A percentile compares a stretch with the other conserved stretches of the same genome.
phyloP scores from a whole-genome alignment of 2,797 vertebrate genomes.

The Ceryle rudis region DNA sequence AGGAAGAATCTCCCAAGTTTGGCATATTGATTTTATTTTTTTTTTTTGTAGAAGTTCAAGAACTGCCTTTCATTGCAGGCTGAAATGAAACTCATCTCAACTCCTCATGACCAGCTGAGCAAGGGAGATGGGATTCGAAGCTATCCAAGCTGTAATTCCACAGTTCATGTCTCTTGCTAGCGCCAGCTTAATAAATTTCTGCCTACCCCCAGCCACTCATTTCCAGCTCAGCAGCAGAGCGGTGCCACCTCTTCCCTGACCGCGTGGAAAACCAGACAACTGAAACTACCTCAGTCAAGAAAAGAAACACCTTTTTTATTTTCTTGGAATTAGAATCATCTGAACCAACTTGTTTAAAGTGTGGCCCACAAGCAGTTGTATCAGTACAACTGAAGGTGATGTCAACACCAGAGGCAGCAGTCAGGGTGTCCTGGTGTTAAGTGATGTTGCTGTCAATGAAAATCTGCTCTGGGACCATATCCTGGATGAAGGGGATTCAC shows the following conservation, averaged over 20 bases:
- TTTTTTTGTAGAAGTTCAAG: background rate
- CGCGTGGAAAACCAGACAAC: background rate
- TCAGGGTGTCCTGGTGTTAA: background rate
- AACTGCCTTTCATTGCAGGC: conserved; percentile 15
- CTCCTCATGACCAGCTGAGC: conserved; percentile 47
- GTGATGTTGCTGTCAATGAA: background rate
- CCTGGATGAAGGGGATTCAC: background rate
- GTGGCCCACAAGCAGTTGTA: fast-evolving
- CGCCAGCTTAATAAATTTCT: conserved; percentile 17
- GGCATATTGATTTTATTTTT: conserved; percentile 10
- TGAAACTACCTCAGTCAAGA: background rate
- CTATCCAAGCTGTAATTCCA: conserved; percentile 46
- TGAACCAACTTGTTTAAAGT: background rate
- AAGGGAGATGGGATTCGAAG: conserved; percentile 49
- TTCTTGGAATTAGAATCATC: background rate
- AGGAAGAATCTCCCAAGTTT: background rate
- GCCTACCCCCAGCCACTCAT: conserved; percentile 11
- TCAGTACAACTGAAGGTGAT: background rate
- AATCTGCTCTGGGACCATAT: background rate
- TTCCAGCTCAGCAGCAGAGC: conserved; percentile 50
- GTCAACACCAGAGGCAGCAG: background rate
- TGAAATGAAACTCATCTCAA: conserved; percentile 34
- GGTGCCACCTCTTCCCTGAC: background rate
- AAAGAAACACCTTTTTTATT: background rate
- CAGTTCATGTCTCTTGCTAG: conserved; percentile 25